Base-by-base conservation (phyloP, 2,113 vertebrate species). In the Dendrocopos noguchii region DNA sequence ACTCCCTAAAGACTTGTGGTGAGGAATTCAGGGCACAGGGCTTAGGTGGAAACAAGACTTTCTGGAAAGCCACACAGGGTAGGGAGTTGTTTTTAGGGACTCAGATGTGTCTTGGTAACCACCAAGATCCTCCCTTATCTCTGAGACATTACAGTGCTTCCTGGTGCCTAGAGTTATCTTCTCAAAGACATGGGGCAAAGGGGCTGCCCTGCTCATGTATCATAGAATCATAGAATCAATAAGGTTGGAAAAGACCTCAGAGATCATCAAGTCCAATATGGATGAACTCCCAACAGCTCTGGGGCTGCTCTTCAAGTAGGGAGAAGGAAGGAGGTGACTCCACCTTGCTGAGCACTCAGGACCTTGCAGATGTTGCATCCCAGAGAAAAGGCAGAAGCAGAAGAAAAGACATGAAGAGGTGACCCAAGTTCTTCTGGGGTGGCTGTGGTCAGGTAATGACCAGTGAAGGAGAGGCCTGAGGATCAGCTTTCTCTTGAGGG, bases 241-340 rank as follows among this genome's bases (percentile, higher is more conserved):
- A 39, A 39, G 39, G 39, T 12, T 39, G 39, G 39, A 39, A 39
- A 39, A 39, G 39, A 12, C 39, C 39, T 39, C 39, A 39, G 10
- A 39, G 39, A 12, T 39, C 39, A 39, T 39, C 39, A 39, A 39
- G 39, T 12, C 39, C 39, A 39, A 39, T 39, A 6, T 0, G 1
- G 10, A 18, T 68, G 80, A 61, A 28, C 3, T 78, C 10, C 52
- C 70, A n/a, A 22, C 2, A 55, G 15, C 25, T 33, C 74, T 21
- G 61, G 10, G 8, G 44, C 21, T 73, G 16, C 28, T 36, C 24
- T 46, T 77, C 50, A n/a, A 0, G 1, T 0, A 10, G 9, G 19
- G 25, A 72, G 21, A 28, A 77, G 27, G 36, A 25, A 67, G 47
- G 33, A 84, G 21, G 1, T 24, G 29, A 46, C 19, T 16, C 14